phyloP scores from a whole-genome alignment of 2,797 vertebrate species.

The Myioborus melanocephalus region DNA sequence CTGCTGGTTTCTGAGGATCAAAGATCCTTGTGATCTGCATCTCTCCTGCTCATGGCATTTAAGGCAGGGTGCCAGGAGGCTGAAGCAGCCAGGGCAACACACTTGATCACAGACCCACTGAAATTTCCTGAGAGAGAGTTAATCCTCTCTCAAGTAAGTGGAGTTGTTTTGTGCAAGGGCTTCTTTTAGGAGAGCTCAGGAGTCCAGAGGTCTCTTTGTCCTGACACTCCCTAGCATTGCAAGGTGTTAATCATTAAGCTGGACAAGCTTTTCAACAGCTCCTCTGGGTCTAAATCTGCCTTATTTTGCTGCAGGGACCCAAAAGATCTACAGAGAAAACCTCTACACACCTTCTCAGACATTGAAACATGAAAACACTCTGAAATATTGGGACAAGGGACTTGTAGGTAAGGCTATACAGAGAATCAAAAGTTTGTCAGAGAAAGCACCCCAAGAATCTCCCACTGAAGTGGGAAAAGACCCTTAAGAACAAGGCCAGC shows the following conservation, averaged over 20 bases:
- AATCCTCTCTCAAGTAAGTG: background rate
- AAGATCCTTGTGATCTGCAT: slow-evolving; percentile 5
- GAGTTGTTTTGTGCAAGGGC: background rate
- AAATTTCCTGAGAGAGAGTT: background rate
- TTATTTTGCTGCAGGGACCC: background rate
- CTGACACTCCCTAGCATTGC: slow-evolving; percentile 14
- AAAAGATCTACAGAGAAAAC: background rate
- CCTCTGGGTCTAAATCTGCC: background rate
- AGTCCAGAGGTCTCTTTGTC: slow-evolving; percentile 73
- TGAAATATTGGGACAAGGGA: background rate
- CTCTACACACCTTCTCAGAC: background rate
- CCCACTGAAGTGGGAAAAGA: background rate
- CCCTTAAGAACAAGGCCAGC: background rate
- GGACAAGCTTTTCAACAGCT: background rate
- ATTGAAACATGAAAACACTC: background rate
- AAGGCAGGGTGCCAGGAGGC: background rate
- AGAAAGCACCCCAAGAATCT: background rate
- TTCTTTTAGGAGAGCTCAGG: background rate
- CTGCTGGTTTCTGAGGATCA: slow-evolving; percentile 29
- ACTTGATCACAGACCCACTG: background rate
- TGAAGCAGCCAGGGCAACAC: background rate
- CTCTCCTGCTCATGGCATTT: background rate
- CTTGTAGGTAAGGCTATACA: background rate
- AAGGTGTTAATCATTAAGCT: slow-evolving; percentile 63
- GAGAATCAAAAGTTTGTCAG: background rate